A percentile compares a stretch with the other conserved stretches of the same genome.
phyloP scores from a whole-genome alignment of 2,888 invertebrate species.

The Platycnemis pennipes region DNA sequence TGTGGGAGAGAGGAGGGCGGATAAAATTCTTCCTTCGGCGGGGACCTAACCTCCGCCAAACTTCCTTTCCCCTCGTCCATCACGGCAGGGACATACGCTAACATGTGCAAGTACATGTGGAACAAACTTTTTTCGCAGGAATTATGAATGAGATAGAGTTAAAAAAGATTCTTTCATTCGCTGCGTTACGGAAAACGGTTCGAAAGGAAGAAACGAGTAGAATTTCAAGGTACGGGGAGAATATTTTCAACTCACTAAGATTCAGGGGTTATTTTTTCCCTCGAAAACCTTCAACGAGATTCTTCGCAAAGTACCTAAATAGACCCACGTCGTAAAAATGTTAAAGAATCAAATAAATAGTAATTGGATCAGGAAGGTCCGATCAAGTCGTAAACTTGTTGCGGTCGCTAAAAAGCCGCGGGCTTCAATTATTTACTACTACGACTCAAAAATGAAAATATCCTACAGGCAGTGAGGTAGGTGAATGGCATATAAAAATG shows the following conservation, averaged over 20 bases:
- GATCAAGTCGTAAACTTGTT: no score
- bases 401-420: no score
- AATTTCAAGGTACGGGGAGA: no score
- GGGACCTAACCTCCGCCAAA: neutral
- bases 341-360: neutral
- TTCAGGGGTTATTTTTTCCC: no score
- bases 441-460: no score
- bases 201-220: neutral
- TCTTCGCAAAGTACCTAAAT: no score
- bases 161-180: neutral
- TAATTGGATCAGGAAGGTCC: no score
- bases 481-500: no score
- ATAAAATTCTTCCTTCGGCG: neutral
- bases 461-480: no score
- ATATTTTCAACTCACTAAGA: no score
- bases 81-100: neutral
- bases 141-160: neutral
- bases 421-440: no score
- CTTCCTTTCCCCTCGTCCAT: neutral
- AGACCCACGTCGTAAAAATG: neutral
- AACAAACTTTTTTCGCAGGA: neutral
- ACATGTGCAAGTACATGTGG: neutral
- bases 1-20: neutral
- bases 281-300: no score
- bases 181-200: neutral